These are phyloP conservation scores for Muschampia plurimacula DNA, from an alignment of 2,888 invertebrate genomes.

Conservation along the genomic window DNA sequence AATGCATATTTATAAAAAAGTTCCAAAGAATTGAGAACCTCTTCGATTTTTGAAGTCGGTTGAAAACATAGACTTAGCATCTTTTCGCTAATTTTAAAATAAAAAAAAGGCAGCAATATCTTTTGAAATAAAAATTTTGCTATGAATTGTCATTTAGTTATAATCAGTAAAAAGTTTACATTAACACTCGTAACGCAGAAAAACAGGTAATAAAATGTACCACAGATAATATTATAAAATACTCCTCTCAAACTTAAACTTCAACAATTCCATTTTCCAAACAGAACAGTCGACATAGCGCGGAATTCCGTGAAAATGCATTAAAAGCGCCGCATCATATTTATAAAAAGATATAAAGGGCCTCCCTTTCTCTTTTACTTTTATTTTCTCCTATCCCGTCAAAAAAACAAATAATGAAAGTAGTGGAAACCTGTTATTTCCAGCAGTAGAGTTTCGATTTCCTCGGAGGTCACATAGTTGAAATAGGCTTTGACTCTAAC, in stretches of 20 bases:
- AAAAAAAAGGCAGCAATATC: too few species aligned
- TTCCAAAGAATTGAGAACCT: too few species aligned
- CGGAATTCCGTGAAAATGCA: slow-evolving; percentile 11
- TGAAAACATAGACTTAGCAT: too few species aligned
- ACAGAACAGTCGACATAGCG: neutral
- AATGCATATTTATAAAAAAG: too few species aligned
- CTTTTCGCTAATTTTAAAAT: too few species aligned
- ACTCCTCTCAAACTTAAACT: neutral
- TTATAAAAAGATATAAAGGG: slow-evolving; percentile 13
- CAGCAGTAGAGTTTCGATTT: slow-evolving; percentile 24
- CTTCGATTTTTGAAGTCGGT: too few species aligned
- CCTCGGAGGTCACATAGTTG: slow-evolving; percentile 8
- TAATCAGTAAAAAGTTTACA: too few species aligned
- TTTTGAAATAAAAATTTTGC: too few species aligned
- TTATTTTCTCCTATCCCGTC: slow-evolving; percentile 25
- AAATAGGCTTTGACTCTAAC: neutral
- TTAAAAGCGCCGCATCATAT: neutral
- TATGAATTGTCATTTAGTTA: too few species aligned
- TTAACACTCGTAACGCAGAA: too few species aligned
- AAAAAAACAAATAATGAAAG: slow-evolving; percentile 28
- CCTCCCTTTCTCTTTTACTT: slow-evolving; percentile 4
- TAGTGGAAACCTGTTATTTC: slow-evolving; percentile 24
- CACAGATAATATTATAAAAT: neutral
- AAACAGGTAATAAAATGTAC: neutral
- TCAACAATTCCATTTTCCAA: neutral